These are phyloP conservation scores for Synanthedon formicaeformis DNA, from an alignment of 2,888 invertebrate species.

Conservation along the genomic window DNA sequence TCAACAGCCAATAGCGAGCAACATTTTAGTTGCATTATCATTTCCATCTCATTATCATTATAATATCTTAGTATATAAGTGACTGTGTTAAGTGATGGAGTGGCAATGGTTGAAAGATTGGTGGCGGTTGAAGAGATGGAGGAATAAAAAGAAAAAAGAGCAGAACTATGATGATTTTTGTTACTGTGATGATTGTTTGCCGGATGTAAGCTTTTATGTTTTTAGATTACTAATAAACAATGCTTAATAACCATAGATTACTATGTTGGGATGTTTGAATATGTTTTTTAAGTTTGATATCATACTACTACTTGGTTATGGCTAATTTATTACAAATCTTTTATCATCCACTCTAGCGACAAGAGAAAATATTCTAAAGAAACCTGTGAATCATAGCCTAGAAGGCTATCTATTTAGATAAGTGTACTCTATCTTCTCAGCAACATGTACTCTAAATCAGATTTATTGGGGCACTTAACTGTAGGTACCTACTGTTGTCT, in stretches of 20 bases:
- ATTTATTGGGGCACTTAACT: background rate
- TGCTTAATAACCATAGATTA: too few species aligned
- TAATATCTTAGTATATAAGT: slow-evolving; percentile 6
- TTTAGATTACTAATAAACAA: too few species aligned
- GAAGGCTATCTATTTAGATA: too few species aligned
- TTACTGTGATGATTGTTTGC: slow-evolving; percentile 82
- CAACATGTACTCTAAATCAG: background rate
- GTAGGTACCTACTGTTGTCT: too few species aligned
- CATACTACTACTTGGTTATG: too few species aligned
- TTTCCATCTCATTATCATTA: slow-evolving; percentile 2
- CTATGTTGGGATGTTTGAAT: too few species aligned
- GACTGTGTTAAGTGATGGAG: slow-evolving; percentile 69
- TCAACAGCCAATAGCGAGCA: slow-evolving; percentile 44
- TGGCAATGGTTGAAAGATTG: slow-evolving; percentile 86
- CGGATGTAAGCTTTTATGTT: slow-evolving; percentile 49
- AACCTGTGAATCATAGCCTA: too few species aligned
- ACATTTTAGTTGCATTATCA: slow-evolving; percentile 18
- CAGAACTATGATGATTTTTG: slow-evolving; percentile 75
- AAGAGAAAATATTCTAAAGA: too few species aligned
- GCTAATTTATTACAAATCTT: too few species aligned
- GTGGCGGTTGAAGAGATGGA: slow-evolving; percentile 82
- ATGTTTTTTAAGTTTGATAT: too few species aligned
- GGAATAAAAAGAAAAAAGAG: slow-evolving; percentile 66
- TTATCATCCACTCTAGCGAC: too few species aligned
- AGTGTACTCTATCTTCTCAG: too few species aligned